A percentile compares a stretch with the other conserved stretches of the same genome.
Conservation (phyloP, 2,797 vertebrate genomes). For the Acipenser transmontanus region DNA sequence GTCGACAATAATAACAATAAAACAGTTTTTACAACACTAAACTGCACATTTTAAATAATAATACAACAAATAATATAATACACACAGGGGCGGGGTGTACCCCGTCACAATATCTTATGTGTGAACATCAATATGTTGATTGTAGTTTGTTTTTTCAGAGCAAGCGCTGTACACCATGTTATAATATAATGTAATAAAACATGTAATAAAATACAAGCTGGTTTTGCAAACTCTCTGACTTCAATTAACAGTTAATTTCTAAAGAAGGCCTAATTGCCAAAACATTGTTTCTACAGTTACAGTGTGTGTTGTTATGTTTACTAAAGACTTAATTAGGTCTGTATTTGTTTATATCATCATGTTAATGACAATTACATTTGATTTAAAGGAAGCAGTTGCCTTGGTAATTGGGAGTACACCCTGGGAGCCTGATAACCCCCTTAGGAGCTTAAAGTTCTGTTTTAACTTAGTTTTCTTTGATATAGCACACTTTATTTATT, state of each 20-base stretch:
- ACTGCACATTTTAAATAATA: no score
- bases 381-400: not conserved
- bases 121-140: not conserved
- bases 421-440: not conserved
- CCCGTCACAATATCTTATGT: not conserved
- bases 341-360: not conserved
- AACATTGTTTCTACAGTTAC: not conserved
- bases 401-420: slow-evolving; percentile 1
- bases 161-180: not conserved
- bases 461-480: not conserved
- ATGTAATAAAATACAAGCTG: no score
- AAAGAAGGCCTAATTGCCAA: no score
- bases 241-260: no score
- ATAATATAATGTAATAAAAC: not conserved
- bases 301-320: slow-evolving; percentile 8
- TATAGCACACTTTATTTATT: slow-evolving; percentile 6
- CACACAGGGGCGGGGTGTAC: no score
- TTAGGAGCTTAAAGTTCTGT: slow-evolving; percentile 1
- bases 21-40: no score
- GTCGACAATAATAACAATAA: no score
- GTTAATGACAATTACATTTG: slow-evolving; percentile 1
- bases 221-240: no score
- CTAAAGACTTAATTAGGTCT: not conserved
- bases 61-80: no score
- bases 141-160: no score